Evolutionary conservation across 2,113 vertebrate species (phyloP), one percentile per base, ranked within the genome.

Genomic region (Numida meleagris): DNA sequence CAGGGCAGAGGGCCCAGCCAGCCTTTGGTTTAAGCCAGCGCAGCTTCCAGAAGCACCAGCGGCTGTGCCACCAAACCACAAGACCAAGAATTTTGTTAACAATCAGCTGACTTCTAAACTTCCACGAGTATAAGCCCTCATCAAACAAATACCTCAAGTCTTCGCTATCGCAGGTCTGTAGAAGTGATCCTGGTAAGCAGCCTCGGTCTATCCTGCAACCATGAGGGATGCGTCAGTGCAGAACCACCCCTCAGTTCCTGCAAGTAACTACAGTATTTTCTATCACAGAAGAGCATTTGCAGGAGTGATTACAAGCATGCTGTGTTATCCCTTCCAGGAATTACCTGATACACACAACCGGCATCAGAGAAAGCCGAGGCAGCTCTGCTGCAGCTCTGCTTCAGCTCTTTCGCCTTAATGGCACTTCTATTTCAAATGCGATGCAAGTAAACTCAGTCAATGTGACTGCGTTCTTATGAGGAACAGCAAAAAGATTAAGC

Each of bases 251-350:
- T 29, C 51, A 27, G 51, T 53, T 29, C 31, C 51, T 31, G 15
- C 51, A 53, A 31, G 15, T 53, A 38, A 63, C 62, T 8, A 48
- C 55, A 89, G 46, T 17, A 59, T 38, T 45, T 68, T 31, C 63
- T 46, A 51, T 17, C 31, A 50, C 2, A 3, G 21, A 82, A 71
- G 46, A 61, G 20, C n/a, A 68, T 72, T 97, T 90, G 48, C 76
- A 76, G 67, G 48, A 85, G 46, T 4, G 0, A 65, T 61, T 72
- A 75, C 51, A 34, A 0, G 0, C 40, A 94, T 48, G 21, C 36
- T 27, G 84, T 62, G 65, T 25, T 3, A 4, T 23, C 33, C 46
- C 50, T 83, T 82, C 83, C 57, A 87, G 81, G 36, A 82, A 88
- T 10, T 68, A 86, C 43, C 38, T 50, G 34, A 86, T 34, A 59